phyloP scores from a whole-genome alignment of 2,113 vertebrate genomes.

The Microcebus jonahi region DNA sequence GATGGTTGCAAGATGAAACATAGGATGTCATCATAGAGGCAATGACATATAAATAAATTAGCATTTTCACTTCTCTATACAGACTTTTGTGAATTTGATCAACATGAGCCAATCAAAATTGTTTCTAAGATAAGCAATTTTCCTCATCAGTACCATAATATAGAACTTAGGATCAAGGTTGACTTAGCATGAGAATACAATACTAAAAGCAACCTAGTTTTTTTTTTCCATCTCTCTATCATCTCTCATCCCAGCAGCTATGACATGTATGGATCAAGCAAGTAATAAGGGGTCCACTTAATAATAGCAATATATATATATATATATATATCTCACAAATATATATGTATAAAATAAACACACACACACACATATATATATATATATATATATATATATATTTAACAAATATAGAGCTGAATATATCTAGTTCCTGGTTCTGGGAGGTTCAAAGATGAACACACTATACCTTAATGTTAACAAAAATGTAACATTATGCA shows the following conservation, averaged over 20 bases:
- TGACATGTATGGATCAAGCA: neutral
- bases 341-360: too few species aligned
- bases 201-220: neutral
- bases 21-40: neutral
- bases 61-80: neutral
- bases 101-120: neutral
- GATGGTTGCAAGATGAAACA: neutral
- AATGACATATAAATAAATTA: neutral
- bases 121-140: neutral
- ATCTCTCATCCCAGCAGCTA: neutral
- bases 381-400: neutral
- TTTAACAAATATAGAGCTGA: neutral
- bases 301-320: neutral
- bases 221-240: neutral
- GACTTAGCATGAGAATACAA: neutral
- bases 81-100: neutral
- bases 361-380: too few species aligned
- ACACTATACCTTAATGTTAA: neutral
- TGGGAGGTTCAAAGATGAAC: neutral
- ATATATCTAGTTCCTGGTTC: neutral
- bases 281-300: neutral
- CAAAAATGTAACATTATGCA: neutral
- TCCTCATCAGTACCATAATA: neutral
- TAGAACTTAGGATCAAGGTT: neutral
- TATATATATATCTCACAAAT: too few species aligned